These are phyloP conservation scores for Gadopsis marmoratus DNA, from an alignment of 2,797 vertebrate species.

Conservation along the genomic window DNA sequence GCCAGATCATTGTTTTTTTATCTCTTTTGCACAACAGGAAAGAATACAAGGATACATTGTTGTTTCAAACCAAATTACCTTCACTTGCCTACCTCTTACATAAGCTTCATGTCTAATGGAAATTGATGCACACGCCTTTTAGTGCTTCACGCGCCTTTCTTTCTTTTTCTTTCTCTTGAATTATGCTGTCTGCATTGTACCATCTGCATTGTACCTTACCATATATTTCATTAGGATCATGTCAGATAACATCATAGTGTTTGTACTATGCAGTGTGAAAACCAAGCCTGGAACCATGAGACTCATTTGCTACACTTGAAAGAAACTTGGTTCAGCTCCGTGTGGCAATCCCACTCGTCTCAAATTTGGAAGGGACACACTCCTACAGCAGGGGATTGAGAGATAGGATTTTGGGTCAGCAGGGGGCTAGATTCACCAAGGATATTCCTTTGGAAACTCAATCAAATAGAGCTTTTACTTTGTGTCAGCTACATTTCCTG, in stretches of 20 bases:
- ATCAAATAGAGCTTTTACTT: slow-evolving; percentile 66
- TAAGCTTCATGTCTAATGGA: slow-evolving; percentile 12
- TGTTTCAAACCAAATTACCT: slow-evolving; percentile 56
- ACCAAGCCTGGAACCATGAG: slow-evolving; percentile 25
- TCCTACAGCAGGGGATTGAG: slow-evolving; percentile 53
- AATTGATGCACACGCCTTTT: slow-evolving; percentile 1
- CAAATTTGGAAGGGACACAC: slow-evolving; percentile 39
- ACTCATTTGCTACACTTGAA: slow-evolving; percentile 45
- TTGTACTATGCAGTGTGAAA: slow-evolving; percentile 38
- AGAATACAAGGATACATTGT: slow-evolving; percentile 50
- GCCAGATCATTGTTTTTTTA: slow-evolving; percentile 58
- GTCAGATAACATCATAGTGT: slow-evolving; percentile 15
- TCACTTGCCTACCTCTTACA: not conserved
- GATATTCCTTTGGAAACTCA: slow-evolving; percentile 61
- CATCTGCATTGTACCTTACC: slow-evolving; percentile 14
- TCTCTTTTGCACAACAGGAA: slow-evolving; percentile 42
- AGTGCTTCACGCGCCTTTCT: not conserved
- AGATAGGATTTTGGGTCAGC: slow-evolving; percentile 55
- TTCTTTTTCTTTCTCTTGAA: slow-evolving; percentile 10
- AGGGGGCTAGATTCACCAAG: slow-evolving; percentile 58
- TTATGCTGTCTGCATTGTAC: slow-evolving; percentile 9
- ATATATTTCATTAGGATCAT: slow-evolving; percentile 22
- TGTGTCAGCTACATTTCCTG: slow-evolving; percentile 68
- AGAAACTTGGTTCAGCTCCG: slow-evolving; percentile 47
- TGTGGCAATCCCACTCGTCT: slow-evolving; percentile 45